phyloP scores from a whole-genome alignment of 2,797 vertebrate species.

The Lithobates pipiens region DNA sequence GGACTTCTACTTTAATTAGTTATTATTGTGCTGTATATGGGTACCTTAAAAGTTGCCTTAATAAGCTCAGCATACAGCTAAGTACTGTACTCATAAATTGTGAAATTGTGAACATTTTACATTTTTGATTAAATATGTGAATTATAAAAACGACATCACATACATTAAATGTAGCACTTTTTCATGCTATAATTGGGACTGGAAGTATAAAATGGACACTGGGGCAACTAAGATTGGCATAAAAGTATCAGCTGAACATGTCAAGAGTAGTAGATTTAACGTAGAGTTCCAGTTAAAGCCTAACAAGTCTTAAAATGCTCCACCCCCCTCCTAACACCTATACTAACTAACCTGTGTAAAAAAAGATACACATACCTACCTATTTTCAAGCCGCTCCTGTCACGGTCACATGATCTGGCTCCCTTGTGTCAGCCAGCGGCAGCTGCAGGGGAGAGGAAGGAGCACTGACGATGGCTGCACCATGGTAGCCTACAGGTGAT shows the following conservation, averaged over 20 bases:
- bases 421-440: too few relatives aligned
- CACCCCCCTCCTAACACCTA: too few relatives aligned
- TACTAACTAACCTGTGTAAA: too few relatives aligned
- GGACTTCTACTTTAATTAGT: background rate
- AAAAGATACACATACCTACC: too few relatives aligned
- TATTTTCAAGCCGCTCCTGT: too few relatives aligned
- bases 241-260: background rate
- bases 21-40: background rate
- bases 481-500: too few relatives aligned
- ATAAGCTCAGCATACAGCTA: slow-evolving; percentile 23
- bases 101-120: slow-evolving; percentile 7
- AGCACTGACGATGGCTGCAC: too few relatives aligned
- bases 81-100: background rate
- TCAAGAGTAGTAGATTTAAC: too few relatives aligned
- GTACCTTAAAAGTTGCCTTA: slow-evolving; percentile 22
- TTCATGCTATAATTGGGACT: background rate
- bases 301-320: too few relatives aligned
- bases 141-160: background rate
- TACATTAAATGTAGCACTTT: background rate
- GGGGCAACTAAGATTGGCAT: background rate
- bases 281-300: too few relatives aligned
- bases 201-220: background rate
- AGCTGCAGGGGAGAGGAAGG: too few relatives aligned
- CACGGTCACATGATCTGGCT: too few relatives aligned
- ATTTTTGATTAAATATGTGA: background rate